A percentile compares a stretch with the other conserved stretches of the same genome.
phyloP scores from a whole-genome alignment of 2,797 vertebrate genomes.

The Decapterus maruadsi region DNA sequence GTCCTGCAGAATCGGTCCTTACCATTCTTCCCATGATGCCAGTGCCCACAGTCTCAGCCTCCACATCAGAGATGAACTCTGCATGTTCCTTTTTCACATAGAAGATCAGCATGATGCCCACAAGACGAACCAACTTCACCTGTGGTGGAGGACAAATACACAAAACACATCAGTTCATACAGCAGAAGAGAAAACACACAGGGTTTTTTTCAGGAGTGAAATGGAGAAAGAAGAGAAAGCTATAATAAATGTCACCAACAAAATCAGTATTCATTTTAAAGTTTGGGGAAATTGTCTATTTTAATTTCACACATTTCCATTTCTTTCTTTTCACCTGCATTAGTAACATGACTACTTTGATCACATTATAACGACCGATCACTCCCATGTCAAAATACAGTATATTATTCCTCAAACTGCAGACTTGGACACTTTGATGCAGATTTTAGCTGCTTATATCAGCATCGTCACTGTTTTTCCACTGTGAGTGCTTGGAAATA shows the following conservation, averaged over 20 bases:
- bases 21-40: slow-evolving; percentile 99
- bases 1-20: slow-evolving; percentile 59
- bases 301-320: background rate
- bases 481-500: background rate
- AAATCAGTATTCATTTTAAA: no score
- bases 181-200: background rate
- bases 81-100: slow-evolving; percentile 93
- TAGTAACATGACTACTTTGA: no score
- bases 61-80: slow-evolving; percentile 90
- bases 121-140: slow-evolving; percentile 94
- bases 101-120: slow-evolving; percentile 96
- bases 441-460: slow-evolving; percentile 26
- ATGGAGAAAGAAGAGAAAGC: no score
- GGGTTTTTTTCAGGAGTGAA: background rate
- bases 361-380: no score
- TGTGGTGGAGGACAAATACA: slow-evolving; percentile 69
- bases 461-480: background rate
- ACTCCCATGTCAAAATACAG: background rate
- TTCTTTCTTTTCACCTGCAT: background rate
- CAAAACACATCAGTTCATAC: background rate
- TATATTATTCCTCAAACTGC: background rate
- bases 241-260: no score
- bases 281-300: no score
- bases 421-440: background rate
- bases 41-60: slow-evolving; percentile 94